Conservation (phyloP, 2,797 vertebrate genomes). For the Serranus cabrilla region DNA sequence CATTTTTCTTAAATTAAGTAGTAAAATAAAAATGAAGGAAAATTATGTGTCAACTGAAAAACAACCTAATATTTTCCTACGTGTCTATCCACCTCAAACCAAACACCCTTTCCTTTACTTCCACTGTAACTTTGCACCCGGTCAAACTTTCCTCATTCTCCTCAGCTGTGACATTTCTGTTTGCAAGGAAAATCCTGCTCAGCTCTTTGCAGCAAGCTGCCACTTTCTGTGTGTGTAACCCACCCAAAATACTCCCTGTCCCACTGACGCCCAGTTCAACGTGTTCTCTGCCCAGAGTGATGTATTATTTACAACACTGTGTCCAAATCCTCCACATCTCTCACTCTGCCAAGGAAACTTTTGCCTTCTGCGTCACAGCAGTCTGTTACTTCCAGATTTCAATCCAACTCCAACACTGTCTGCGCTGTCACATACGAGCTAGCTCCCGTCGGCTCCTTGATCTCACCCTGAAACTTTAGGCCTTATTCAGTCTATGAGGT, state of each 20-base stretch:
- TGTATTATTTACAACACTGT: slow-evolving; percentile 51
- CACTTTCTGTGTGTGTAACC: slow-evolving; percentile 48
- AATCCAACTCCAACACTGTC: slow-evolving; percentile 55
- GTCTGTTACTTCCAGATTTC: slow-evolving; percentile 63
- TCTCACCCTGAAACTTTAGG: slow-evolving; percentile 31
- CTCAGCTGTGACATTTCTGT: slow-evolving; percentile 33
- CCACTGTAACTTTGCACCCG: slow-evolving; percentile 5
- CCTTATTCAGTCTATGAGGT: slow-evolving; percentile 20
- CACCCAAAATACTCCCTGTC: slow-evolving; percentile 61
- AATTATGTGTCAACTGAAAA: slow-evolving; percentile 5
- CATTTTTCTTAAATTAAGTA: slow-evolving; percentile 20
- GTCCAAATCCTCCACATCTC: slow-evolving; percentile 39
- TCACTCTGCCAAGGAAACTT: slow-evolving; percentile 62
- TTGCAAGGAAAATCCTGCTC: slow-evolving; percentile 62
- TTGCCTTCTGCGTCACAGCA: slow-evolving; percentile 58
- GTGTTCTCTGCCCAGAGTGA: slow-evolving; percentile 32
- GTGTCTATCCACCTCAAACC: slow-evolving; percentile 15
- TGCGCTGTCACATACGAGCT: slow-evolving; percentile 34
- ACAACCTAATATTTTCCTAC: neutral
- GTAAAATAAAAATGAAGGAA: slow-evolving; percentile 17
- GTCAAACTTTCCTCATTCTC: slow-evolving; percentile 40
- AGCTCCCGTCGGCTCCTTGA: slow-evolving; percentile 53
- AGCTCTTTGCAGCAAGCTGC: slow-evolving; percentile 54
- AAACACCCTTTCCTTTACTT: neutral
- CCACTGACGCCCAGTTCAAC: slow-evolving; percentile 59